Percentiles rank a stretch among this genome's conserved stretches.
Conservation (phyloP, 2,888 invertebrate species). For the Troides oblongomaculatus region DNA sequence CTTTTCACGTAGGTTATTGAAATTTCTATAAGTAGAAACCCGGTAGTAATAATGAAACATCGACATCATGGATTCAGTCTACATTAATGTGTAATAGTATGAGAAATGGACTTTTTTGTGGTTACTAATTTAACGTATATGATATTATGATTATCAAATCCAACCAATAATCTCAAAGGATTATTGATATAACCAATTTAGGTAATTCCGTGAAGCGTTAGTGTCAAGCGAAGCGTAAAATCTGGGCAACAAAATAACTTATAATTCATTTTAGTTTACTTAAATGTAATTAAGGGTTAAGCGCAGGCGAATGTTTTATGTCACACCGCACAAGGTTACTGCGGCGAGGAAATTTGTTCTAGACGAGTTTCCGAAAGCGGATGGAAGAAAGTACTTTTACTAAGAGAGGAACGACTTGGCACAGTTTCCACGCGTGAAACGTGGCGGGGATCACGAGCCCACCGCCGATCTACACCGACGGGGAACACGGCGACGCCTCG, state of each 20-base stretch:
- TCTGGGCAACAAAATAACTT: too few species aligned
- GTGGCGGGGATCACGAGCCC: constrained; percentile 35
- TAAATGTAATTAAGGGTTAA: constrained; percentile 62
- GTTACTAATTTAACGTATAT: too few species aligned
- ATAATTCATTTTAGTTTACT: not conserved
- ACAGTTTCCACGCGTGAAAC: constrained; percentile 70
- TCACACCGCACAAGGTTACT: constrained; percentile 72
- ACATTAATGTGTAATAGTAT: too few species aligned
- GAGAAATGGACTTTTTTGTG: too few species aligned
- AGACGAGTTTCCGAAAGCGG: constrained; percentile 76
- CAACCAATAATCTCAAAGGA: too few species aligned
- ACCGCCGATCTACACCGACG: constrained; percentile 30
- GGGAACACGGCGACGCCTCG: constrained; percentile 26
- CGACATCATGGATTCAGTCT: too few species aligned
- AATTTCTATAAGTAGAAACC: not conserved
- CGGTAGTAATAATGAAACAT: not conserved
- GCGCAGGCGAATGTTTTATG: constrained; percentile 62
- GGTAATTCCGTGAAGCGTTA: too few species aligned
- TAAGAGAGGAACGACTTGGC: constrained; percentile 69
- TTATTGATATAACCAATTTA: too few species aligned
- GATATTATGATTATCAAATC: too few species aligned
- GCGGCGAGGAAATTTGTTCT: constrained; percentile 67
- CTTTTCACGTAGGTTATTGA: not conserved
- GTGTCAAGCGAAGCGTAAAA: too few species aligned
- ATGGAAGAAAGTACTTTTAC: constrained; percentile 79